Percentiles rank a stretch among this genome's conserved stretches.
Evolutionary conservation across 2,888 invertebrate genomes (phyloP).

Genomic region (Hirtodrosophila cameraria): DNA sequence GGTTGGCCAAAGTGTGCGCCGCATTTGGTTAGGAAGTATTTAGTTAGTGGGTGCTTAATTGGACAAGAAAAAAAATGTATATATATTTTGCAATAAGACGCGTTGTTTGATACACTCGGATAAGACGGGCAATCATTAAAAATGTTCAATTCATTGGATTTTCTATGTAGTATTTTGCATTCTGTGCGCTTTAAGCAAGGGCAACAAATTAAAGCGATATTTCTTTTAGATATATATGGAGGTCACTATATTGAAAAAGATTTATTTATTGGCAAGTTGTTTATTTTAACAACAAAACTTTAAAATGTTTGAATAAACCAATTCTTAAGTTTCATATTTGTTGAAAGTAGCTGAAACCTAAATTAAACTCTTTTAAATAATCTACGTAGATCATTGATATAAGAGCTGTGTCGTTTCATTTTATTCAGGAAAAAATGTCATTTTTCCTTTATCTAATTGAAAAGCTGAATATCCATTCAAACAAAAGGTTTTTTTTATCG

Average conservation of each 20-base stretch:
- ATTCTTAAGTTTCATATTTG: too few species aligned
- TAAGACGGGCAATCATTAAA: conserved; percentile 17
- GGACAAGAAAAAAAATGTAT: too few species aligned
- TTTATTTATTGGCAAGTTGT: not conserved
- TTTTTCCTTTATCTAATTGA: too few species aligned
- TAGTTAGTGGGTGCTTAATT: conserved; percentile 53
- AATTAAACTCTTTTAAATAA: too few species aligned
- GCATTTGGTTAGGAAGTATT: conserved; percentile 51
- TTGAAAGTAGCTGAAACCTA: too few species aligned
- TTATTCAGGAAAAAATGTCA: too few species aligned
- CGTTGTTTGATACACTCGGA: conserved; percentile 13
- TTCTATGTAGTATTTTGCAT: conserved; percentile 1
- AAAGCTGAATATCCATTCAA: too few species aligned
- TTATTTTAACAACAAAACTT: too few species aligned
- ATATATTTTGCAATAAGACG: conserved; percentile 30
- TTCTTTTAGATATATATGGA: not conserved
- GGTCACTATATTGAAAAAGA: conserved; percentile 3
- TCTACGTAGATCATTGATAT: too few species aligned
- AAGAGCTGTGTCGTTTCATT: too few species aligned
- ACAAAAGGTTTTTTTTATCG: too few species aligned
- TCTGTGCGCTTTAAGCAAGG: conserved; percentile 10
- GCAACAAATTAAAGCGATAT: not conserved
- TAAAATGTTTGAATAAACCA: too few species aligned
- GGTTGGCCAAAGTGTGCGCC: conserved; percentile 35
- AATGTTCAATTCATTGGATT: conserved; percentile 12